A percentile compares a stretch with the other conserved stretches of the same genome.
phyloP scores from a whole-genome alignment of 2,888 invertebrate species.

The Metellina segmentata region DNA sequence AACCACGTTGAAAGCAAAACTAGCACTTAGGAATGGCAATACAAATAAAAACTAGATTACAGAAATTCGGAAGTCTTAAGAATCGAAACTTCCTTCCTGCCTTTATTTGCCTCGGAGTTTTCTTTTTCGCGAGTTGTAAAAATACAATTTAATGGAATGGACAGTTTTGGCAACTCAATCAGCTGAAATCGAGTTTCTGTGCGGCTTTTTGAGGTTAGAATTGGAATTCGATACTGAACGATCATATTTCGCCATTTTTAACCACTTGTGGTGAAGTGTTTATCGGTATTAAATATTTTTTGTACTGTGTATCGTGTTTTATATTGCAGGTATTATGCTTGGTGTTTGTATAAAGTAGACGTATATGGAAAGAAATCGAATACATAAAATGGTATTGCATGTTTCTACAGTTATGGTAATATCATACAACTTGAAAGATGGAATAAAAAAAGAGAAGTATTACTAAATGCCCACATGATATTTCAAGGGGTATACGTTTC shows the following conservation, averaged over 20 bases:
- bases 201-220: background rate
- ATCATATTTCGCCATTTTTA: background rate
- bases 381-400: too few relatives aligned
- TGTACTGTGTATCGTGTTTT: background rate
- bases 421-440: too few relatives aligned
- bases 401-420: too few relatives aligned
- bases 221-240: background rate
- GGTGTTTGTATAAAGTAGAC: too few relatives aligned
- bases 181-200: background rate
- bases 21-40: background rate
- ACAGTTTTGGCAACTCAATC: background rate
- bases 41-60: background rate
- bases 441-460: too few relatives aligned
- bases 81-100: conserved; percentile 35
- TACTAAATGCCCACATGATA: too few relatives aligned
- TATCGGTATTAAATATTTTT: background rate
- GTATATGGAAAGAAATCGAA: too few relatives aligned
- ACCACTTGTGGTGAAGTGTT: background rate
- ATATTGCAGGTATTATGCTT: too few relatives aligned
- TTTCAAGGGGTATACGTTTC: too few relatives aligned
- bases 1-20: conserved; percentile 14
- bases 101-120: background rate
- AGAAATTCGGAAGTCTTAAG: conserved; percentile 26
- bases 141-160: conserved; percentile 15
- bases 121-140: background rate